A percentile compares a stretch with the other conserved stretches of the same genome.
Conservation (phyloP, 2,797 vertebrate species). For the Tinamus major region DNA sequence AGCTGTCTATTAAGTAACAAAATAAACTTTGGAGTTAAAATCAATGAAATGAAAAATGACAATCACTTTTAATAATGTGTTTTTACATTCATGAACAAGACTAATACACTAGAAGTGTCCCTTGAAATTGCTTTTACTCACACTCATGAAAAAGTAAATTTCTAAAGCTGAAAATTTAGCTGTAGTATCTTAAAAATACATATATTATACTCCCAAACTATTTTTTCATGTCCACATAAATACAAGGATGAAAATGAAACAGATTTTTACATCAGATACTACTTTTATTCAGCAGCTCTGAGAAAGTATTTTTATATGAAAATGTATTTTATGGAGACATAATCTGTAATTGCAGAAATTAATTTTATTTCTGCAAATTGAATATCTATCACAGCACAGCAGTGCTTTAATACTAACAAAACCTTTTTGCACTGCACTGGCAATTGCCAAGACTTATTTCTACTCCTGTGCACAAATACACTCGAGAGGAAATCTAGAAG, state of each 20-base stretch:
- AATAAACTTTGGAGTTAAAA: background rate
- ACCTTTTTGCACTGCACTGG: background rate
- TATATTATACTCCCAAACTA: background rate
- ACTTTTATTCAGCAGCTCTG: background rate
- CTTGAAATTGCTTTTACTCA: background rate
- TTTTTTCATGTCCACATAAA: background rate
- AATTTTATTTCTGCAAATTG: slow-evolving; percentile 1
- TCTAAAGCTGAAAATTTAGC: slow-evolving; percentile 19
- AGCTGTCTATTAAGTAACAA: background rate
- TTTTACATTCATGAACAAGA: background rate
- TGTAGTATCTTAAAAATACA: background rate
- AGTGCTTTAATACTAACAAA: background rate
- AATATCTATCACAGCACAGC: background rate
- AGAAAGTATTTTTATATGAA: background rate
- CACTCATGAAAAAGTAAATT: background rate
- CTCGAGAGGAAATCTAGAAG: background rate
- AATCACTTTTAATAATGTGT: background rate
- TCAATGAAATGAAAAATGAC: background rate
- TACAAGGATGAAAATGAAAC: background rate
- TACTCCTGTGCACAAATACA: slow-evolving; percentile 21
- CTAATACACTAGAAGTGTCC: background rate
- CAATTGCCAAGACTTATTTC: background rate
- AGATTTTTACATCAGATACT: background rate
- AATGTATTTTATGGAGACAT: background rate
- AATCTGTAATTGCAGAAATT: background rate